Base-by-base conservation (phyloP, 1,140 invertebrate species). In the Ostrea edulis region DNA sequence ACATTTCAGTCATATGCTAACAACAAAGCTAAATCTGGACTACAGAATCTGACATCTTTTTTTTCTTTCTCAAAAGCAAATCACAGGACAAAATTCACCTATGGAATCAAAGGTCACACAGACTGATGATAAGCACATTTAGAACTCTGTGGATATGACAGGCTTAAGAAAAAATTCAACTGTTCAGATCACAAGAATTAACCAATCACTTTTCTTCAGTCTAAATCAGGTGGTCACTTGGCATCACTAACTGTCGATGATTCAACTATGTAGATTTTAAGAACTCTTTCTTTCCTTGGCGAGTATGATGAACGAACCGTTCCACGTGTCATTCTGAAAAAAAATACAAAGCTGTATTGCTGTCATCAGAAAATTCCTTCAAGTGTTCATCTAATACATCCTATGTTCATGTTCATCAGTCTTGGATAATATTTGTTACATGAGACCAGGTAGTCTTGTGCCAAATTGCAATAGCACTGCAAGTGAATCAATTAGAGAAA, bases 181-280 rank as follows among this genome's bases (percentile, higher is more conserved):
- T 20, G 55, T 5, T 62, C 55, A 62, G 55, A 62, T 62, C 55
- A 62, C 55, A 62, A 7, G 17, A 62, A 62, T 62, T 62, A 62
- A 20, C 55, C 55, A 62, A 62, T 29, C 25, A 29, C 25, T 83
- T n/a, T 44, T 17, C 12, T 71, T 87, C 35, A 89, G 35, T 89
- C 88, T 44, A 89, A 25, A 87, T 89, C 88, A 62, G 86, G 82
- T 17, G 86, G 68, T 25, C 25, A 51, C 71, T 88, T 88, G 52
- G 44, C 85, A 53, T 17, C 58, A 53, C 44, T 84, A 44, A 86
- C 83, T 14, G 90, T 53, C n/a, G 89, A 89, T 62, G 87, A 83
- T 58, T 94, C 94, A 89, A 97, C 96, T 86, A 97, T 94, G 94
- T 97, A 97, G 91, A 97, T 97, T 95, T 97, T 97, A 52, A 97